These are phyloP conservation scores for Heterotilapia buettikoferi DNA, from an alignment of 2,113 vertebrate species.

Conservation along the genomic window DNA sequence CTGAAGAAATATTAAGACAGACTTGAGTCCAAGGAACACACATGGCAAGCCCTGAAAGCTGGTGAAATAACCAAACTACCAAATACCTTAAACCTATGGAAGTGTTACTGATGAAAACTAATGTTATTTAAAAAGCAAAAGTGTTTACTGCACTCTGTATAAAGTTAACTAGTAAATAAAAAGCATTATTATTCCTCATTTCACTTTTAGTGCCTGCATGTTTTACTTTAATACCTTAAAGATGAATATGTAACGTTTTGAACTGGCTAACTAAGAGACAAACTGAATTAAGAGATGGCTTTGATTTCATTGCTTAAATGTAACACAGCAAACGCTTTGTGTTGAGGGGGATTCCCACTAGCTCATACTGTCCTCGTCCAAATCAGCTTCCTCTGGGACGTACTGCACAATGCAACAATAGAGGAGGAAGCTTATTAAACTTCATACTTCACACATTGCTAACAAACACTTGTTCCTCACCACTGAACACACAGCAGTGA, in stretches of 20 bases:
- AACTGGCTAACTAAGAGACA: not conserved
- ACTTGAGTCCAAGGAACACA: not conserved
- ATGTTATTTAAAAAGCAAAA: not conserved
- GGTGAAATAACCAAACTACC: not conserved
- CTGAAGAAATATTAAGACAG: not conserved
- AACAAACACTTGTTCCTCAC: not conserved
- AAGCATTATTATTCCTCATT: not conserved
- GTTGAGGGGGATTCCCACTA: slow-evolving; percentile 41
- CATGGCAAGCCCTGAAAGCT: not conserved
- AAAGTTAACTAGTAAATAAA: not conserved
- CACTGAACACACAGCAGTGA: not conserved
- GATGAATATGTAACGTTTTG: not conserved
- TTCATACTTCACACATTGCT: not conserved
- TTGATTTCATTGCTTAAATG: not conserved
- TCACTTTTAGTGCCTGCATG: not conserved
- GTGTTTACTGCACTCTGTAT: not conserved
- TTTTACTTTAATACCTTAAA: not conserved
- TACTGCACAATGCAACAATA: not conserved
- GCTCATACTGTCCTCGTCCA: not conserved
- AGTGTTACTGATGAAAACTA: not conserved
- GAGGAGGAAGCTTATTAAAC: slow-evolving; percentile 3
- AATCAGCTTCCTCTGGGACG: slow-evolving; percentile 29
- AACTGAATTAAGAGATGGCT: not conserved
- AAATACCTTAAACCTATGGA: not conserved
- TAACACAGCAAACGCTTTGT: slow-evolving; percentile 24